Base-by-base conservation (phyloP, 2,113 vertebrate genomes). In the Eulemur macaco region DNA sequence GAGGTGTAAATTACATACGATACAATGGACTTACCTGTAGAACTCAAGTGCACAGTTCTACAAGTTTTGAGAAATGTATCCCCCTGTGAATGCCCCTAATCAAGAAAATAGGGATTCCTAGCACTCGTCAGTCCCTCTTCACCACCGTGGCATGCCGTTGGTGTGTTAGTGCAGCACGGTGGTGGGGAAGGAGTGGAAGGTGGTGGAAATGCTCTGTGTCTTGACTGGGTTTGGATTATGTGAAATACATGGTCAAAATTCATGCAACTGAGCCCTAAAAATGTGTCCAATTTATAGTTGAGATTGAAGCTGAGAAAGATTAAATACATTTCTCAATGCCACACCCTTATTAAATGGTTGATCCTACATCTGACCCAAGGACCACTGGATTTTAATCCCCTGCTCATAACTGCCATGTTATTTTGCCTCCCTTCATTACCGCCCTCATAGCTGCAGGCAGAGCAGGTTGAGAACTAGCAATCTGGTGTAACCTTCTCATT, bases 111-210 rank as follows among this genome's bases (percentile, higher is more conserved):
- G 21, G 74, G 27, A 42, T 60, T 39, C 45, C 10, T 6, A 31
- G 3, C 18, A 60, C 29, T 5, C 11, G 11, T 2, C 20, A 18
- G 23, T 52, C 14, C 15, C 3, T n/a, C 37, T 69, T 45, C 39
- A 5, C 27, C 31, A 39, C 17, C 9, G 1, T 50, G 39, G 20
- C n/a, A 12, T 1, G 0, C 27, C 1, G 0, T 6, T 37, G 13
- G 15, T 39, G 2, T 76, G 31, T 25, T n/a, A 54, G 27, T 6
- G 56, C 2, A 9, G 23, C 4, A 5, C 5, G 31, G 56, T 77
- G 18, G 29, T 31, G 37, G 27, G 69, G 25, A 73, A 17, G 21
- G 54, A 60, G 23, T 47, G 2, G 25, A 14, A 29, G 7, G 1
- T 60, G 11, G 14, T 60, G 25, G 25, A 34, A 37, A 31, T 42